Base-by-base conservation (phyloP, 2,113 vertebrate species). In the Gallinago paraguaiae region DNA sequence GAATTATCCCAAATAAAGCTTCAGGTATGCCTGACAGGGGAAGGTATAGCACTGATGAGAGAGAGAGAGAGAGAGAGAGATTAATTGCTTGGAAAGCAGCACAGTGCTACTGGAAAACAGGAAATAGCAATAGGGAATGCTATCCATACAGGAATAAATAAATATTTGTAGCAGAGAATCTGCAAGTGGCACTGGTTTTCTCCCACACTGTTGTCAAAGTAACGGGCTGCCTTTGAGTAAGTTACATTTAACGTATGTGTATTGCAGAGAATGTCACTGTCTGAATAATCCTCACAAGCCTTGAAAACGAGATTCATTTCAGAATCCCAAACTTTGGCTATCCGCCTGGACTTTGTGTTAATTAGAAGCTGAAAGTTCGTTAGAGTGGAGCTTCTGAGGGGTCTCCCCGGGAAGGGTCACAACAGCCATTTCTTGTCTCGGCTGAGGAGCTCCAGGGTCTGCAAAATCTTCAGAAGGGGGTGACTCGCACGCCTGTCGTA, bases 101-200 rank as follows among this genome's bases (percentile, higher is more conserved):
- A 53, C 68, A 82, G 18, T 71, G 72, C 82, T 82, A 78, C 87
- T 91, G 70, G 59, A 88, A 96, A 96, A 89, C 65, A 96, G 92
- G 92, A 97, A 93, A 90, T 50, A 91, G 61, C 50, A 18, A 43
- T 31, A 70, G 43, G 46, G 91, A 86, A 67, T 68, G 35, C 25
- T 63, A 4, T 48, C 68, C 0, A 0, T 70, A 43, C 28, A 74
- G 65, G 79, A 72, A 50, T 77, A 76, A 95, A 80, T 57, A 92
- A 80, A 59, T 81, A 67, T 67, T 88, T 88, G 51, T 71, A 54
- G 43, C 80, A 61, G 45, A 81, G 46, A 30, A 56, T 51, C 68
- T 83, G 43, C 43, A 83, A 70, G 39, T 68, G 90, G 35, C 59
- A n/a, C 39, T 92, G 82, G n/a, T 95, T 92, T 84, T 75, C 84